Percentiles rank a stretch among this genome's conserved stretches.
Evolutionary conservation across 92 coral and sea anemone species (phyloP).

Genomic region (Zoanthus solanderi): DNA sequence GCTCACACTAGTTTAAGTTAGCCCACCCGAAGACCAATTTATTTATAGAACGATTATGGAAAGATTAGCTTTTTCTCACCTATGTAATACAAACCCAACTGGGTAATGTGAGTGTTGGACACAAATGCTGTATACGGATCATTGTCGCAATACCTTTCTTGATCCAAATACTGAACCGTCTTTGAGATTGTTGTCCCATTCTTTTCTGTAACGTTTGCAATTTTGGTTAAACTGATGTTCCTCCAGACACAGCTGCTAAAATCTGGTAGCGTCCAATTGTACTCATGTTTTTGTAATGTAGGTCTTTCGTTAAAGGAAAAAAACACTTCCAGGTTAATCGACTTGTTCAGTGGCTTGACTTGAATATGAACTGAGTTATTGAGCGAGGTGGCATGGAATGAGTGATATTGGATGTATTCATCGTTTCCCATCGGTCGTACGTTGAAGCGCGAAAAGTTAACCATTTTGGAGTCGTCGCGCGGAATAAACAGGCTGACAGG

Average conservation of each 20-base stretch:
- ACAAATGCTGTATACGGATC: constrained; percentile 80
- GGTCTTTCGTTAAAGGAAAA: constrained; percentile 72
- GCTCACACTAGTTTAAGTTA: too few species aligned
- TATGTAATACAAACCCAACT: constrained; percentile 72
- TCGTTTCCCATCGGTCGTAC: constrained; percentile 59
- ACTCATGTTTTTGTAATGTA: constrained; percentile 52
- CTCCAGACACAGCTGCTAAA: constrained; percentile 66
- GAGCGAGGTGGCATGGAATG: constrained; percentile 61
- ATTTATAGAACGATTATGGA: too few species aligned
- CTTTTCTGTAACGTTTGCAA: constrained; percentile 9
- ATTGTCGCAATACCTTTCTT: constrained; percentile 65
- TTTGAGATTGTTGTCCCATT: constrained; percentile 43
- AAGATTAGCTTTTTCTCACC: constrained; percentile 61
- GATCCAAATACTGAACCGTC: constrained; percentile 38
- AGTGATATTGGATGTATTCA: constrained; percentile 44
- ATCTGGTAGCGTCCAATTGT: constrained; percentile 81
- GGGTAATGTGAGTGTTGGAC: constrained; percentile 63
- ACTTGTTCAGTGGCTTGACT: constrained; percentile 68
- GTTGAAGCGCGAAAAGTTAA: constrained; percentile 46
- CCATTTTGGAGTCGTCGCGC: constrained; percentile 68
- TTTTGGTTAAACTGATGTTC: constrained; percentile 34
- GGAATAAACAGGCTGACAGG: constrained; percentile 71
- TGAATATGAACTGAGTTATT: constrained; percentile 75
- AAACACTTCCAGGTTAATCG: constrained; percentile 51
- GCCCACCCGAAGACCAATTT: too few species aligned